phyloP scores from a whole-genome alignment of 2,888 invertebrate species.

The Hydraecia micacea region DNA sequence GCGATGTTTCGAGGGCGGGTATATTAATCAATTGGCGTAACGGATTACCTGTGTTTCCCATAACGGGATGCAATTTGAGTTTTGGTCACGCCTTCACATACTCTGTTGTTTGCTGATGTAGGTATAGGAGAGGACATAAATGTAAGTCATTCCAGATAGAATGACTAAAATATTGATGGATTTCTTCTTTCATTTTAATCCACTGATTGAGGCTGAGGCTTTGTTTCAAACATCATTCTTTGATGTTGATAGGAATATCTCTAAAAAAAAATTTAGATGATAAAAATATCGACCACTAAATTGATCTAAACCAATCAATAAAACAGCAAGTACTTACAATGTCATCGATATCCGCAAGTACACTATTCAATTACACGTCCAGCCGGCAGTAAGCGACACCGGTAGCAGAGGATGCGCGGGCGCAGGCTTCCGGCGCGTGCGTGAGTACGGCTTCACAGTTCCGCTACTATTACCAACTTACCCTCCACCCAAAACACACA shows the following conservation, averaged over 20 bases:
- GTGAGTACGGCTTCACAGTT: constrained; percentile 88
- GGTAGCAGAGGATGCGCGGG: constrained; percentile 81
- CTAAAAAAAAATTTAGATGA: too few species aligned
- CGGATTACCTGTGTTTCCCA: constrained; percentile 64
- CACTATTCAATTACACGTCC: constrained; percentile 78
- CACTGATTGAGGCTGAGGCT: too few species aligned
- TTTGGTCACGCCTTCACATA: neutral
- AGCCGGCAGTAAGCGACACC: constrained; percentile 82
- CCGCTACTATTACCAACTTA: constrained; percentile 69
- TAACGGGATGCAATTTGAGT: constrained; percentile 23
- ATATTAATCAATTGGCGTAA: constrained; percentile 65
- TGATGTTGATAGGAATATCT: too few species aligned
- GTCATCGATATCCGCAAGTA: constrained; percentile 77
- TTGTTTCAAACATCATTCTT: too few species aligned
- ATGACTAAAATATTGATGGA: too few species aligned
- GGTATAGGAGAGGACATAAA: too few species aligned
- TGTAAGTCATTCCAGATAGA: too few species aligned
- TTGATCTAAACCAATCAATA: constrained; percentile 52
- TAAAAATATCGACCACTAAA: neutral
- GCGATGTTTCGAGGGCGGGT: constrained; percentile 41
- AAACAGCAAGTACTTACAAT: constrained; percentile 67
- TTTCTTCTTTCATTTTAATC: too few species aligned
- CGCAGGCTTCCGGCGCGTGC: constrained; percentile 88
- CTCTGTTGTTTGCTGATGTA: too few species aligned
- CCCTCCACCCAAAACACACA: neutral